Evolutionary conservation across 1,140 invertebrate genomes (phyloP), one percentile per base, ranked within the genome.

Genomic region (Penaeus chinensis): DNA sequence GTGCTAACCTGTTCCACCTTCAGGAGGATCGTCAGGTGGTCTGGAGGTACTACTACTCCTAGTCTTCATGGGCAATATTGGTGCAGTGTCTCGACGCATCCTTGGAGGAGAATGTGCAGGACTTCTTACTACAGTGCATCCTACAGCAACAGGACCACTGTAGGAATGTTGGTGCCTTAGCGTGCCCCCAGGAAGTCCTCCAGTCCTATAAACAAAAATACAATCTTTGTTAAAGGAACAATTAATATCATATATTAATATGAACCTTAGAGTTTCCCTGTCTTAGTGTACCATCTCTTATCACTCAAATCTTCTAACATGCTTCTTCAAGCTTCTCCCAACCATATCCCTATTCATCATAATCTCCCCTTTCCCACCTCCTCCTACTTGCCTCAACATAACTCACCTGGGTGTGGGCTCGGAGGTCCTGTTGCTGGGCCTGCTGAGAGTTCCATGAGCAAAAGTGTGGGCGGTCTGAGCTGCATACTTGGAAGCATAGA

Each of bases 401-500:
- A 47, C 82, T 83, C 37, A 89, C 87, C 83, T 82, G n/a, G 82
- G 76, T 22, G 60, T 60, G 74, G 54, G 89, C 69, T 82, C 84
- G 66, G 85, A 81, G 61, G 74, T 62, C 20, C 86, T 82, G 37
- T 74, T 79, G 65, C 82, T 74, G 11, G 87, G 83, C 22, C 85
- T 18, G 18, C 88, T 89, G 13, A 87, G 71, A 13, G 90, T 90
- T n/a, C 90, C 89, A 83, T 90, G 85, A 61, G 87, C 90, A 90
- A 42, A 80, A 76, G 63, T 84, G 81, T 84, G 91, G 13, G 84
- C 88, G n/a, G 88, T 84, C 85, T 92, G 90, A 13, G 91, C 89
- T n/a, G 92, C 92, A 91, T 94, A 94, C 88, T 94, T 94, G 32
- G 93, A 92, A n/a, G 94, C 94, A 91, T 95, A 95, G 90, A 94